A percentile compares a stretch with the other conserved stretches of the same genome.
Conservation (phyloP, 2,113 vertebrate species). For the Fregata magnificens region DNA sequence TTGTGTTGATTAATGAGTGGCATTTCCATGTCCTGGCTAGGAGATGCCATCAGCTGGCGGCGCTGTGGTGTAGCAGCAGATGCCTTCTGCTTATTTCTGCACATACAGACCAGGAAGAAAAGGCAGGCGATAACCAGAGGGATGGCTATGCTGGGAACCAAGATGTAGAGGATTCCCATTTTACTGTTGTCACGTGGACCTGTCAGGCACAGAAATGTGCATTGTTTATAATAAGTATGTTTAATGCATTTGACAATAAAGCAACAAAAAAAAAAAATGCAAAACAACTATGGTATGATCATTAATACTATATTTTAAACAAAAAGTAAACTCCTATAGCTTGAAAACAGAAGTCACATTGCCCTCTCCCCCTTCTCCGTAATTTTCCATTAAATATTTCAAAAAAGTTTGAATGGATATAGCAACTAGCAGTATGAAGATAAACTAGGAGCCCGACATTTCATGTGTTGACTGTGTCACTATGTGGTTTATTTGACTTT, state of each 20-base stretch:
- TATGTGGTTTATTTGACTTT: neutral
- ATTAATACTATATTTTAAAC: neutral
- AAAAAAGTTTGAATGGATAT: neutral
- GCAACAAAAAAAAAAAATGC: neutral
- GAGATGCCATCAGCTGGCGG: conserved; percentile 84
- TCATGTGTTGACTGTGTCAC: neutral
- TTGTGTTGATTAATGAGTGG: conserved; percentile 91
- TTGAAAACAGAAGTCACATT: neutral
- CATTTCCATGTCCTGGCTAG: conserved; percentile 93
- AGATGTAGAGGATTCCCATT: conserved; percentile 94
- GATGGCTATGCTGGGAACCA: conserved; percentile 93
- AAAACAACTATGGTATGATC: fast-evolving
- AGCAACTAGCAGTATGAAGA: neutral
- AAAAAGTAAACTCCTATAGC: neutral
- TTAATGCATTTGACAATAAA: neutral
- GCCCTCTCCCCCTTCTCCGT: neutral
- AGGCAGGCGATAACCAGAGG: conserved; percentile 93
- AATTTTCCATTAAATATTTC: neutral
- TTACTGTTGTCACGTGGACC: conserved; percentile 86
- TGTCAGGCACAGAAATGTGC: conserved; percentile 45
- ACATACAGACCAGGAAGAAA: conserved; percentile 95
- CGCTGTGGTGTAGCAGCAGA: conserved; percentile 80
- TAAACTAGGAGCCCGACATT: neutral
- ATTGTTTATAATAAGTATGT: neutral
- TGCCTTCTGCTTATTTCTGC: conserved; percentile 92